Conservation (phyloP, 2,888 invertebrate genomes). For the Morpho achilles region DNA sequence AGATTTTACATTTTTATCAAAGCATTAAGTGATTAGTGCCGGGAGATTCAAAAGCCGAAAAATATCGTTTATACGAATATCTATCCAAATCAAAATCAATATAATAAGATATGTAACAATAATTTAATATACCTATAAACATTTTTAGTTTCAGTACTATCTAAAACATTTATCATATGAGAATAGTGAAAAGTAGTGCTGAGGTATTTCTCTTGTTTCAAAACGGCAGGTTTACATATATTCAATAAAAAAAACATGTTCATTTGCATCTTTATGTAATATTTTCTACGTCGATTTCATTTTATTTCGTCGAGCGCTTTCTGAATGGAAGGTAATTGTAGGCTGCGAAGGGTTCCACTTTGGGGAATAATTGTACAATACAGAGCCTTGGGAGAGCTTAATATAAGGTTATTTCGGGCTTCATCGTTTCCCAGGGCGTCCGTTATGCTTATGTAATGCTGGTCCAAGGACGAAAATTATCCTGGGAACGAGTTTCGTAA, state of each 20-base stretch:
- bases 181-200: too few relatives aligned
- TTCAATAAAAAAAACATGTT: constrained; percentile 31
- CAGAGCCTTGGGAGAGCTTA: constrained; percentile 74
- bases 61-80: too few relatives aligned
- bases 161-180: too few relatives aligned
- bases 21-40: too few relatives aligned
- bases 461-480: constrained; percentile 74
- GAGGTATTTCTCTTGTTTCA: background rate
- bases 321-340: constrained; percentile 75
- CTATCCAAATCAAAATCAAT: too few relatives aligned
- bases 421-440: constrained; percentile 57
- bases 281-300: constrained; percentile 69
- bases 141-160: too few relatives aligned
- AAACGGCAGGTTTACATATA: constrained; percentile 2
- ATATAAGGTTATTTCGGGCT: constrained; percentile 65
- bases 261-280: constrained; percentile 66
- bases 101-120: too few relatives aligned
- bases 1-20: too few relatives aligned
- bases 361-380: constrained; percentile 74
- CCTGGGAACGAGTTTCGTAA: constrained; percentile 69
- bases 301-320: constrained; percentile 66
- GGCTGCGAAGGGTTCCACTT: constrained; percentile 71
- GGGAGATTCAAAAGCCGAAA: too few relatives aligned
- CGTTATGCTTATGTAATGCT: constrained; percentile 57
- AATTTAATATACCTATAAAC: too few relatives aligned